A percentile compares a stretch with the other conserved stretches of the same genome.
These are phyloP conservation scores for Anseranas semipalmata DNA, from an alignment of 2,113 vertebrate genomes.

Conservation along the genomic window DNA sequence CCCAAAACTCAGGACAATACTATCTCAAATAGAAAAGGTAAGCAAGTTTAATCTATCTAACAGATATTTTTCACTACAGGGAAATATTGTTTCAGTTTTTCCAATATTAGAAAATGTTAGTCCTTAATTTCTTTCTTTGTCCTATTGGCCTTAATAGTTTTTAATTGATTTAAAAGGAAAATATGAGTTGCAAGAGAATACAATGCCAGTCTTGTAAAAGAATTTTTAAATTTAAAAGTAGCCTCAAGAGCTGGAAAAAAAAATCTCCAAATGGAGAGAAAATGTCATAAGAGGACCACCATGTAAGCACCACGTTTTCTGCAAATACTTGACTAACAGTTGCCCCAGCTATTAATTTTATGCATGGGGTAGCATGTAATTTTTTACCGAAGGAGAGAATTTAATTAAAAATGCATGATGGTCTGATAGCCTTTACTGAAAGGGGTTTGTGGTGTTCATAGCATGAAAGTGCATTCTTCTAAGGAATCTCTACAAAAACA, in stretches of 20 bases:
- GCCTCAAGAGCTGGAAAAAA: neutral
- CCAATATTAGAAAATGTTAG: neutral
- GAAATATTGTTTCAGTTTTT: neutral
- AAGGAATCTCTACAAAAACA: neutral
- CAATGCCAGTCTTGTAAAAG: neutral
- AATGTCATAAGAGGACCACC: neutral
- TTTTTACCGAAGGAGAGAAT: neutral
- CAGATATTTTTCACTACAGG: neutral
- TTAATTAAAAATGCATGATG: neutral
- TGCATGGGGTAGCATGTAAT: neutral
- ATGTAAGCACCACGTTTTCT: neutral
- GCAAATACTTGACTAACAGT: neutral
- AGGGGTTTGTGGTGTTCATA: neutral
- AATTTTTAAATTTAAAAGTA: neutral
- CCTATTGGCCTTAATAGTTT: neutral
- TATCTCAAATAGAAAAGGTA: slow-evolving; percentile 78
- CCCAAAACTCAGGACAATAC: slow-evolving; percentile 68
- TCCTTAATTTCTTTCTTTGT: neutral
- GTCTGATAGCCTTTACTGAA: neutral
- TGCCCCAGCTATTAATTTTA: neutral
- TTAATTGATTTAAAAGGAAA: neutral
- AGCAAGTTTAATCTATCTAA: neutral
- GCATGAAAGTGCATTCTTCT: neutral
- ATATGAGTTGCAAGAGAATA: neutral
- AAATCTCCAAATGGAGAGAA: neutral